These are phyloP conservation scores for Calameuta filiformis DNA, from an alignment of 2,888 invertebrate species.

Conservation along the genomic window DNA sequence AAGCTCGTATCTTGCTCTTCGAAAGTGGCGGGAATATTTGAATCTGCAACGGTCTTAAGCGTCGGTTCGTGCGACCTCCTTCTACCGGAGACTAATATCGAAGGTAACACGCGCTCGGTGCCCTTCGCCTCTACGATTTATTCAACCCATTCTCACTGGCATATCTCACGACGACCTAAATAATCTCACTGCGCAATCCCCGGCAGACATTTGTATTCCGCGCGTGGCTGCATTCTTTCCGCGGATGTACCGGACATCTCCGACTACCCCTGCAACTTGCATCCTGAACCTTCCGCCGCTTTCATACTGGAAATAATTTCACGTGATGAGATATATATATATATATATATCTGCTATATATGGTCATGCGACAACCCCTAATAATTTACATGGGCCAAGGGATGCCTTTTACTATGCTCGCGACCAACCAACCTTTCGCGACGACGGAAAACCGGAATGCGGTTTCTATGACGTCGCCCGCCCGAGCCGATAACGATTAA, in stretches of 20 bases:
- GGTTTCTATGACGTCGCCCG: not conserved
- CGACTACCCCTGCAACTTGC: not conserved
- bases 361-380: not conserved
- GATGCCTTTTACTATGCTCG: not conserved
- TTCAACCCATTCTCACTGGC: conserved; percentile 3
- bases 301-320: not conserved
- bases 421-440: not conserved
- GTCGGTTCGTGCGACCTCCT: conserved; percentile 2
- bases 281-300: not conserved
- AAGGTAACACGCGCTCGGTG: not conserved
- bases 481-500: not conserved
- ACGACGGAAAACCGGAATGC: not conserved
- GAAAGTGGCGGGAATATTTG: not conserved
- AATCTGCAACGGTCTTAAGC: not conserved
- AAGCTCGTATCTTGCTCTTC: not conserved
- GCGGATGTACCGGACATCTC: conserved; percentile 12
- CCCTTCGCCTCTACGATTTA: conserved; percentile 1
- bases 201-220: conserved; percentile 10
- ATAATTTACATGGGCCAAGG: not conserved
- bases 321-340: not conserved
- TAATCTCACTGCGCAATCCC: conserved; percentile 9
- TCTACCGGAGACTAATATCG: not conserved
- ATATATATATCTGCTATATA: not conserved
- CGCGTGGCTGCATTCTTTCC: conserved; percentile 9
- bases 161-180: conserved; percentile 11